These are phyloP conservation scores for Anas platyrhynchos DNA, from an alignment of 2,113 vertebrate genomes.

Conservation along the genomic window DNA sequence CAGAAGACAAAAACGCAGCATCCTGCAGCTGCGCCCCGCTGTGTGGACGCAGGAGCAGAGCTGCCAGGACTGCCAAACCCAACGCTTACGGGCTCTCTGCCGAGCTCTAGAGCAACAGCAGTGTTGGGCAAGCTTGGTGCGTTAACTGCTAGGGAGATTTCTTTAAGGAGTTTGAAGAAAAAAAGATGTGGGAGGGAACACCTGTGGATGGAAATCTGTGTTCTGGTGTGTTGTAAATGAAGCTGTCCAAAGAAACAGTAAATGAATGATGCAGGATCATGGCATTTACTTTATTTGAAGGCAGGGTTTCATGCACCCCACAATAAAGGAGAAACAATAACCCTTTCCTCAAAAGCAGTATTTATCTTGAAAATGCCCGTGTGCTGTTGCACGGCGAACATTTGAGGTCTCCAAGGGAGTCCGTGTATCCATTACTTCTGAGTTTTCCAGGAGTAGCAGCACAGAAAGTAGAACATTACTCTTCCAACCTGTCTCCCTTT, in stretches of 20 bases:
- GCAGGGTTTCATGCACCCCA: background rate
- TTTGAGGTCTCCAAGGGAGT: background rate
- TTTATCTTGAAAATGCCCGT: background rate
- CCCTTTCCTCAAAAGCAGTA: background rate
- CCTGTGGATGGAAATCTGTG: background rate
- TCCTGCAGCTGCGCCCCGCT: background rate
- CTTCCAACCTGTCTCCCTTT: background rate
- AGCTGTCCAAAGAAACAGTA: background rate
- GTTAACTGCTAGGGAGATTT: background rate
- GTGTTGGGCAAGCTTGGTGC: background rate
- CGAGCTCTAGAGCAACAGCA: background rate
- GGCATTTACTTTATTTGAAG: background rate
- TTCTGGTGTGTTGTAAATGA: background rate
- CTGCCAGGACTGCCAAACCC: accelerated
- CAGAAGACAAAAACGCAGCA: accelerated
- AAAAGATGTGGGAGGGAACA: background rate
- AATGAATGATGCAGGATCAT: background rate
- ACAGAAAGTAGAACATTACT: background rate
- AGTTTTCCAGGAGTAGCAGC: background rate
- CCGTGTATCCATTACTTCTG: background rate
- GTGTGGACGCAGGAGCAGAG: background rate
- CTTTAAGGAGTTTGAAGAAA: background rate
- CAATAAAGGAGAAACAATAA: background rate
- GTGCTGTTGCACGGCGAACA: background rate
- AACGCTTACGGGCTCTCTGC: accelerated